phyloP scores from a whole-genome alignment of 2,797 vertebrate genomes.

The Lates japonicus region DNA sequence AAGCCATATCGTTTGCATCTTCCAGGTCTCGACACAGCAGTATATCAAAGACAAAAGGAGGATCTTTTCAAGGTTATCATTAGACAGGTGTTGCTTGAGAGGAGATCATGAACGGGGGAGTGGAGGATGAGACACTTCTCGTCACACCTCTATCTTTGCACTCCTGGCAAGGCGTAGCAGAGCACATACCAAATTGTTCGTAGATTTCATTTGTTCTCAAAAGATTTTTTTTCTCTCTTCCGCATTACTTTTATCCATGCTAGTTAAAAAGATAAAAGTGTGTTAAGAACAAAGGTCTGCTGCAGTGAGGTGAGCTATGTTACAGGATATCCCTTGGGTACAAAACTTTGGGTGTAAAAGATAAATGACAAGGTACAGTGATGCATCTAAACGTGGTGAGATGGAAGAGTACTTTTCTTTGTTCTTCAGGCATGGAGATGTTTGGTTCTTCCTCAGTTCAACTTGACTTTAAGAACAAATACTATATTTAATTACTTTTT shows the following conservation, averaged over 20 bases:
- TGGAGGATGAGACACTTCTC: constrained; percentile 39
- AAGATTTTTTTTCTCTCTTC: constrained; percentile 20
- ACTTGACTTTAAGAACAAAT: constrained; percentile 25
- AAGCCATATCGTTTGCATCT: constrained; percentile 25
- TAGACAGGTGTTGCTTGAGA: constrained; percentile 53
- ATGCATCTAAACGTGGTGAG: constrained; percentile 19
- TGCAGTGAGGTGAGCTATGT: constrained; percentile 15
- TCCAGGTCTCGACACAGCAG: constrained; percentile 25
- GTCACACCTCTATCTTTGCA: constrained; percentile 44
- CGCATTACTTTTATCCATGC: constrained; percentile 38
- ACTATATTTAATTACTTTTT: constrained; percentile 5
- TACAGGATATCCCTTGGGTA: constrained; percentile 14
- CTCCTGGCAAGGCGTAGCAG: constrained; percentile 38
- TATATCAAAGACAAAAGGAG: constrained; percentile 42
- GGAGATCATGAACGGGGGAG: constrained; percentile 52
- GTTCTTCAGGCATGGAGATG: constrained; percentile 12
- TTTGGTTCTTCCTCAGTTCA: constrained; percentile 18
- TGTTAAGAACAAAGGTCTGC: constrained; percentile 16
- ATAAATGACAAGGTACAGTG: constrained; percentile 4
- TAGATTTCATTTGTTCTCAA: constrained; percentile 62
- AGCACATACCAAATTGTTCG: constrained; percentile 48
- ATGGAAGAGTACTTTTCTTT: constrained; percentile 10
- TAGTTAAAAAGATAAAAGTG: constrained; percentile 31
- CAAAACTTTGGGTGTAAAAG: constrained; percentile 31
- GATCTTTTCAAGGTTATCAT: constrained; percentile 71